Evolutionary conservation across 2,888 invertebrate genomes (phyloP).

Genomic region (Drosophila colorata): DNA sequence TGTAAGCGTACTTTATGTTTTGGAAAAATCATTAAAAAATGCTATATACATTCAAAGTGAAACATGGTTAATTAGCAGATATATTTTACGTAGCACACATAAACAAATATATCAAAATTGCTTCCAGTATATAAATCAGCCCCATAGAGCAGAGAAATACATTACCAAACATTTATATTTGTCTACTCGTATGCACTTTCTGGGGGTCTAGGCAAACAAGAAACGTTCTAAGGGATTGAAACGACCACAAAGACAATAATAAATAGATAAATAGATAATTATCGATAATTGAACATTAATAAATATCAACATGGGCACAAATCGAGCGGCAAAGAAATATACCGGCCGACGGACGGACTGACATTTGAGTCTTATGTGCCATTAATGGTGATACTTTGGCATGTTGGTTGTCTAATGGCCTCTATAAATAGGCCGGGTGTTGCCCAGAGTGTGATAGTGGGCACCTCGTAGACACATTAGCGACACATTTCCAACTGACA

Average conservation of each 20-base stretch:
- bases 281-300: constrained; percentile 69
- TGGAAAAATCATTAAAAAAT: too few relatives aligned
- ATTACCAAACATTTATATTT: not conserved
- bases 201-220: constrained; percentile 11
- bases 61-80: not conserved
- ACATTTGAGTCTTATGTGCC: constrained; percentile 34
- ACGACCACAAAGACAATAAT: constrained; percentile 13
- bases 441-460: constrained; percentile 22
- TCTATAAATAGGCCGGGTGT: constrained; percentile 46
- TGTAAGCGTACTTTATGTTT: too few relatives aligned
- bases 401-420: constrained; percentile 45
- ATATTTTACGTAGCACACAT: too few relatives aligned
- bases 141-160: not conserved
- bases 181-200: not conserved
- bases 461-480: constrained; percentile 53
- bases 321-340: constrained; percentile 27
- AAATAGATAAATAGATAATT: constrained; percentile 65
- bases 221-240: constrained; percentile 9
- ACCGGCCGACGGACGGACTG: not conserved
- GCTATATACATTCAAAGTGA: not conserved
- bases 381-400: constrained; percentile 60
- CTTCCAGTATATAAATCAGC: constrained; percentile 1
- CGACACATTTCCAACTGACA: constrained; percentile 45
- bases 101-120: not conserved
- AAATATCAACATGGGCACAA: constrained; percentile 60